A percentile compares a stretch with the other conserved stretches of the same genome.
These are phyloP conservation scores for Drosophila helvetica DNA, from an alignment of 2,888 invertebrate species.

Conservation along the genomic window DNA sequence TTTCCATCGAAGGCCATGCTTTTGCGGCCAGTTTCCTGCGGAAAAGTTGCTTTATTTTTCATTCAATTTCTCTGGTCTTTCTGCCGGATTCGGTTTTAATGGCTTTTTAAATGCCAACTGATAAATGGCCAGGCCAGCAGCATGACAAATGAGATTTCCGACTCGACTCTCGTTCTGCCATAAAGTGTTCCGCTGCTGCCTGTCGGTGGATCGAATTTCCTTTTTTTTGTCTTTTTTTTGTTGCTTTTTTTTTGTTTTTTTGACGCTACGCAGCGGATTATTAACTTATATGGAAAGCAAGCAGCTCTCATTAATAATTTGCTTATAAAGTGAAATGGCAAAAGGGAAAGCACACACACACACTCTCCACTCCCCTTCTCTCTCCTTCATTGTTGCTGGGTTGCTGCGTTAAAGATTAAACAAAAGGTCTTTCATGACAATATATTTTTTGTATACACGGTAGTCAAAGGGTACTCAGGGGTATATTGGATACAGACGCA, in stretches of 20 bases:
- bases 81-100: slow-evolving; percentile 78
- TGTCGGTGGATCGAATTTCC: background rate
- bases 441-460: slow-evolving; percentile 7
- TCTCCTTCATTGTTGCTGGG: background rate
- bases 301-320: slow-evolving; percentile 62
- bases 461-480: background rate
- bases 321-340: slow-evolving; percentile 38
- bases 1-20: slow-evolving; percentile 23
- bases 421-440: slow-evolving; percentile 20
- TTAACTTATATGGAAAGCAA: slow-evolving; percentile 56
- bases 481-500: background rate
- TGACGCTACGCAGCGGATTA: slow-evolving; percentile 42
- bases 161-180: slow-evolving; percentile 27
- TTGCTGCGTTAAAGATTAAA: slow-evolving; percentile 35
- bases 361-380: no score
- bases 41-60: slow-evolving; percentile 35
- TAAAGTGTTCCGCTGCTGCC: slow-evolving; percentile 47
- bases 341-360: slow-evolving; percentile 20
- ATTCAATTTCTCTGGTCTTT: slow-evolving; percentile 42
- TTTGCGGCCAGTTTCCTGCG: slow-evolving; percentile 46
- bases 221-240: background rate
- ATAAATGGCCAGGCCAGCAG: slow-evolving; percentile 73
- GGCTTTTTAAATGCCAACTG: slow-evolving; percentile 80
- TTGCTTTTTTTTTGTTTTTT: slow-evolving; percentile 11
- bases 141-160: slow-evolving; percentile 75